Base-by-base conservation (phyloP, 2,113 vertebrate genomes). In the Symphodus melops region DNA sequence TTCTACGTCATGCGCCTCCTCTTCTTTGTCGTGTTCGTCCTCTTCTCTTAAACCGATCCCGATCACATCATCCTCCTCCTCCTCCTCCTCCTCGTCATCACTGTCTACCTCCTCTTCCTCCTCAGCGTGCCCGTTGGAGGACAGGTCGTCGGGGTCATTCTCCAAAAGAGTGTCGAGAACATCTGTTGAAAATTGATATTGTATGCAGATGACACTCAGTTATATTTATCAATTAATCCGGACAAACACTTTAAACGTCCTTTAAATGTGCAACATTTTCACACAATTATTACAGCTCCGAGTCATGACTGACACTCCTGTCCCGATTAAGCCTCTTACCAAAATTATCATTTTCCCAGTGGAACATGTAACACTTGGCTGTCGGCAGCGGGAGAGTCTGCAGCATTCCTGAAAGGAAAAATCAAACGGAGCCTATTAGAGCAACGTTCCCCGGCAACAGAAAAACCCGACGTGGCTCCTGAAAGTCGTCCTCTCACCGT, bases 261-360 rank as follows among this genome's bases (percentile, higher is more conserved):
- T 57, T 23, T 21, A n/a, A 19, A 33, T 33, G 28, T 33, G 28
- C 28, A 33, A 33, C 28, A 33, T 25, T 25, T 25, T 25, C 2
- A 25, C 28, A 33, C 6, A 33, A 33, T n/a, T n/a, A 33, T 5
- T 6, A n/a, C 4, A 33, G 28, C 28, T 33, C 28, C 6, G 28
- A 33, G 28, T 33, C 28, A 33, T 33, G 28, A 33, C 28, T 33
- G 28, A 33, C 28, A 33, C 28, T 33, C 28, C 4, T 5, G 28
- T 33, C 28, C 28, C 28, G 28, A 17, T 36, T 25, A 28, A 74
- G 20, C 28, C 39, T 25, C 23, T 23, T 95, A 99, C 98, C 98
- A 25, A 99, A 99, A 85, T 96, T 98, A 84, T 99, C 98, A 68
- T 96, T 96, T 74, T 96, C 97, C 98, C 98, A 99, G 88, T 92